Conservation (phyloP, 2,113 vertebrate genomes). For the Pterocles burchelli region DNA sequence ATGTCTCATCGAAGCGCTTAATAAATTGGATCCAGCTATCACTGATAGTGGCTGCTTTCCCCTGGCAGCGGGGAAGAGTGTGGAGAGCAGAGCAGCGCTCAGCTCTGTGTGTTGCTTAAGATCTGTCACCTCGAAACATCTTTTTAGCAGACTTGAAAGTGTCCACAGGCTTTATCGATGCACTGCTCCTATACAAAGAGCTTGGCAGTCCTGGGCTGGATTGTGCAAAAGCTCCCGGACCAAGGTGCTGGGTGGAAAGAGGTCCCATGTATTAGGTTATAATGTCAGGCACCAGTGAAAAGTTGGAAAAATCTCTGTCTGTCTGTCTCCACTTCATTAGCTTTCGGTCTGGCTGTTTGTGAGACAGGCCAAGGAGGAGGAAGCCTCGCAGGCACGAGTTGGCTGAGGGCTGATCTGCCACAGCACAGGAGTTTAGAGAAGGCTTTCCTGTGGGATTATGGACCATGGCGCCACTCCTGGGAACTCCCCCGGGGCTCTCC, state of each 20-base stretch:
- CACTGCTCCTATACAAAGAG: background rate
- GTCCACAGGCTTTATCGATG: background rate
- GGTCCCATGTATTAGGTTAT: background rate
- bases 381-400: accelerated
- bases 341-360: background rate
- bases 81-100: constrained; percentile 37
- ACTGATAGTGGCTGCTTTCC: constrained; percentile 54
- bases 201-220: background rate
- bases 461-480: background rate
- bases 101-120: constrained; percentile 41
- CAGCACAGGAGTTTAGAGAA: background rate
- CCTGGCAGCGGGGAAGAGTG: constrained; percentile 10
- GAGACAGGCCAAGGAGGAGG: background rate
- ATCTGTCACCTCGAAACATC: constrained; percentile 65
- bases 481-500: accelerated
- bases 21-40: constrained; percentile 74
- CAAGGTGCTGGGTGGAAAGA: background rate
- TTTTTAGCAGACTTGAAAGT: constrained; percentile 58
- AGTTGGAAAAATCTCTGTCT: background rate
- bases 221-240: background rate
- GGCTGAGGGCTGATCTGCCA: background rate
- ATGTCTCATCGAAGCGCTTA: constrained; percentile 55
- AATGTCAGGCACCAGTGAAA: background rate
- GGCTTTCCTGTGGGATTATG: accelerated
- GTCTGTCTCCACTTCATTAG: background rate